phyloP scores from a whole-genome alignment of 2,888 invertebrate genomes.

The Amblyteles armatorius region DNA sequence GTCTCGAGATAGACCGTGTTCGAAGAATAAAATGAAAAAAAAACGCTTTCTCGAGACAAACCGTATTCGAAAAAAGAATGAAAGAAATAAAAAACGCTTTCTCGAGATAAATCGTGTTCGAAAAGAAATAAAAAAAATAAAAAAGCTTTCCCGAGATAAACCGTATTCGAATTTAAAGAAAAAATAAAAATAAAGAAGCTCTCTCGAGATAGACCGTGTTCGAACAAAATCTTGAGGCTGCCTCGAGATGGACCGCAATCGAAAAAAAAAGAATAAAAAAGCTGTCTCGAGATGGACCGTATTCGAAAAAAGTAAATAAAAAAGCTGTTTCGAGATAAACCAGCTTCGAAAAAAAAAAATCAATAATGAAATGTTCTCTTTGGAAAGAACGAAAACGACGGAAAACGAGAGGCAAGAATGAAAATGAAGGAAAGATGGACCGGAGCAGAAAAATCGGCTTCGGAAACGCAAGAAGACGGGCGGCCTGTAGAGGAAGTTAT shows the following conservation, averaged over 20 bases:
- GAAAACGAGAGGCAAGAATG: neutral
- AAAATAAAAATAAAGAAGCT: constrained; percentile 77
- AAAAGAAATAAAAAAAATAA: neutral
- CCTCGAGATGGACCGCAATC: too few relatives aligned
- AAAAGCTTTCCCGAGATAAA: constrained; percentile 82
- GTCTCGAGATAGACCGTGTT: constrained; percentile 77
- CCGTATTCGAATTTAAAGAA: too few relatives aligned
- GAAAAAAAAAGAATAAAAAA: constrained; percentile 73
- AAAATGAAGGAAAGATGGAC: too few relatives aligned
- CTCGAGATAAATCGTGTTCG: constrained; percentile 6
- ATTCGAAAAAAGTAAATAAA: too few relatives aligned
- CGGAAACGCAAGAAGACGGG: constrained; percentile 77
- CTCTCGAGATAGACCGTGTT: constrained; percentile 77
- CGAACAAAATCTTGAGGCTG: too few relatives aligned
- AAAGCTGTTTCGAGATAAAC: neutral
- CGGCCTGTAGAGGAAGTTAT: constrained; percentile 91
- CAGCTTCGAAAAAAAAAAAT: constrained; percentile 30
- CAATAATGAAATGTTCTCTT: too few relatives aligned
- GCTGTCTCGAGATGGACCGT: constrained; percentile 78
- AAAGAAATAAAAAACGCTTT: too few relatives aligned
- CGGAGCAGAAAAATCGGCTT: too few relatives aligned
- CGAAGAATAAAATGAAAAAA: too few relatives aligned
- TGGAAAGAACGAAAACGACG: too few relatives aligned
- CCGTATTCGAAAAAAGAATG: constrained; percentile 22
- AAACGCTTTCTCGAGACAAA: too few relatives aligned